Conservation (phyloP, 2,113 vertebrate species). For the Rissa tridactyla region DNA sequence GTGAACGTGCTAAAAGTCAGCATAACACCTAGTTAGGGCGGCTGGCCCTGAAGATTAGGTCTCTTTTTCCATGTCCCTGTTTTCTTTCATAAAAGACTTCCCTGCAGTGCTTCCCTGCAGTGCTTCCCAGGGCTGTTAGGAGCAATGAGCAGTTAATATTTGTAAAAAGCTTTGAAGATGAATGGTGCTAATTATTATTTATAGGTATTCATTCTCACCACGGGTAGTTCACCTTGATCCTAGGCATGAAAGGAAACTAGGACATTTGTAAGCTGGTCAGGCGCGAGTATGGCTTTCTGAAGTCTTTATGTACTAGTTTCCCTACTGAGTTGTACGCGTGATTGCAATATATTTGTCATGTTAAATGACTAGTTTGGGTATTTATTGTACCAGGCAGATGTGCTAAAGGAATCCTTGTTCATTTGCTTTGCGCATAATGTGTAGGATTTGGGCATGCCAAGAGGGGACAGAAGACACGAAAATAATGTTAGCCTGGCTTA, state of each 20-base stretch:
- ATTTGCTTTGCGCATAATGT: fast-evolving
- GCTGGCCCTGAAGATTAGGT: not conserved
- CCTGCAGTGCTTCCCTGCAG: constrained; percentile 19
- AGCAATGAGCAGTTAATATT: not conserved
- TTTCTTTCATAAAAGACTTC: not conserved
- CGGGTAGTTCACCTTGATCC: constrained; percentile 2
- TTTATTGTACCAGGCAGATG: not conserved
- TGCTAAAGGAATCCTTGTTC: not conserved
- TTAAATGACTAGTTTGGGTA: not conserved
- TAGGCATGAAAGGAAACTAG: constrained; percentile 27
- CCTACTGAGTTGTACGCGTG: not conserved
- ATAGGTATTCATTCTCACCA: not conserved
- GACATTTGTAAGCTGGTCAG: constrained; percentile 9
- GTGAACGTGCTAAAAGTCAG: not conserved
- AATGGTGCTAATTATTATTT: constrained; percentile 44
- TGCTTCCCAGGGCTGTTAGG: not conserved
- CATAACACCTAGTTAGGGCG: not conserved
- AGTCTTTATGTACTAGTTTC: not conserved
- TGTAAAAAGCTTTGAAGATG: constrained; percentile 46
- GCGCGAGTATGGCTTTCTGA: not conserved
- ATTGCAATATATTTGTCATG: not conserved
- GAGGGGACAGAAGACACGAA: not conserved
- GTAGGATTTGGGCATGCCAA: not conserved
- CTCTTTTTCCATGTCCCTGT: not conserved
- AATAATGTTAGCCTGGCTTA: not conserved